A percentile compares a stretch with the other conserved stretches of the same genome.
Conservation (phyloP, 2,888 invertebrate genomes). For the Ichneumon xanthorius region DNA sequence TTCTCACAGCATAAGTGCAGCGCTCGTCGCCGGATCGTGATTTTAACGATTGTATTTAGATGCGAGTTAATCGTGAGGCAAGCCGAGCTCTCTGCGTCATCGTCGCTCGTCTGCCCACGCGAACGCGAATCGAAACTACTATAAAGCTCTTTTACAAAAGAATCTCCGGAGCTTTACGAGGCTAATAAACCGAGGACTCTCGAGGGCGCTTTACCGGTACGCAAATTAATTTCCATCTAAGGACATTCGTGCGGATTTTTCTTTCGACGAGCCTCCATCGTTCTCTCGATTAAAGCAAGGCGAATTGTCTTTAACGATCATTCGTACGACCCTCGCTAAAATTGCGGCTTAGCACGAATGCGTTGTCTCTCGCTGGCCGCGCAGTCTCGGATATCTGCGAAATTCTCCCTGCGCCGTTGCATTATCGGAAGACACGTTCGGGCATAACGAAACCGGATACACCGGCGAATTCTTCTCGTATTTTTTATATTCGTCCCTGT, state of each 20-base stretch:
- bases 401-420: constrained; percentile 47
- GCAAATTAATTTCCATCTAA: constrained; percentile 61
- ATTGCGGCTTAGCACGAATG: constrained; percentile 63
- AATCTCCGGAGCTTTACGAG: constrained; percentile 71
- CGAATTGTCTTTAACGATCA: constrained; percentile 66
- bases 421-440: constrained; percentile 10
- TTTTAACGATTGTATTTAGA: constrained; percentile 70
- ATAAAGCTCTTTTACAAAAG: constrained; percentile 69
- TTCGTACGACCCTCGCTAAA: constrained; percentile 59
- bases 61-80: constrained; percentile 70
- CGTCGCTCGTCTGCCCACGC: constrained; percentile 44
- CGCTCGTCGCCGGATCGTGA: constrained; percentile 44
- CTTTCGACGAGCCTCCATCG: constrained; percentile 1
- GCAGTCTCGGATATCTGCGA: constrained; percentile 52
- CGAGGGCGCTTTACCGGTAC: constrained; percentile 52
- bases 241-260: constrained; percentile 26
- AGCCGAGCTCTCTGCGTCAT: constrained; percentile 35
- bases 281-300: constrained; percentile 21
- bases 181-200: constrained; percentile 70
- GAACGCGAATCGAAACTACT: constrained; percentile 47
- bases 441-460: constrained; percentile 51
- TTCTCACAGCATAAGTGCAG: constrained; percentile 34
- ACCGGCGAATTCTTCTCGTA: constrained; percentile 40
- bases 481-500: constrained; percentile 8
- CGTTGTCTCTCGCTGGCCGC: not conserved